These are phyloP conservation scores for Ptychoptera contaminata DNA, from an alignment of 2,888 invertebrate genomes.

Conservation along the genomic window DNA sequence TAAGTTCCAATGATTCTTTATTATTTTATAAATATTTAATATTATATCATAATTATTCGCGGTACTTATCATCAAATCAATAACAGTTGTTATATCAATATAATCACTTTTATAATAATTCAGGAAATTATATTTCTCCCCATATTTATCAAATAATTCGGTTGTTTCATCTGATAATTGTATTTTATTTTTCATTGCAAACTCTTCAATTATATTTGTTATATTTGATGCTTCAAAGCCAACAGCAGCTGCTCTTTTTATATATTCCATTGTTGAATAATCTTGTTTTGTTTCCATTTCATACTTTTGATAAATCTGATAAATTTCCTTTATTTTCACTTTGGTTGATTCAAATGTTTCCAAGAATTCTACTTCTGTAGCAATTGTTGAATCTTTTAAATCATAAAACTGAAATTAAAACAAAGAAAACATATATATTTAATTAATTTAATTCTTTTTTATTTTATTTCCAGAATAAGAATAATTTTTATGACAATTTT, in stretches of 20 bases:
- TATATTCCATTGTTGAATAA: constrained; percentile 18
- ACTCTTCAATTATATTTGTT: constrained; percentile 44
- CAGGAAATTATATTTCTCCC: constrained; percentile 20
- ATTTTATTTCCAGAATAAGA: background rate
- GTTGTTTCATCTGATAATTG: constrained; percentile 18
- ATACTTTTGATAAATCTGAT: constrained; percentile 18
- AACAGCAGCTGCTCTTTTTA: constrained; percentile 38
- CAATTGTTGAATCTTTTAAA: constrained; percentile 23
- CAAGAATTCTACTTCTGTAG: constrained; percentile 51
- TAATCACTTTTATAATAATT: constrained; percentile 21
- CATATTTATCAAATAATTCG: constrained; percentile 18
- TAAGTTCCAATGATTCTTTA: constrained; percentile 12
- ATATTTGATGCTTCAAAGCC: constrained; percentile 44
- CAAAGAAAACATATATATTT: background rate
- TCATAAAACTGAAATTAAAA: background rate
- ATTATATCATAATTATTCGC: constrained; percentile 25
- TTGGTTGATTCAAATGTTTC: constrained; percentile 38
- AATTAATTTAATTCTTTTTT: background rate
- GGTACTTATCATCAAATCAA: constrained; percentile 25
- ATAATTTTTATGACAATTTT: background rate
- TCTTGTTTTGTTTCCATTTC: background rate
- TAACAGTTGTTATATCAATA: constrained; percentile 21
- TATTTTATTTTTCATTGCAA: constrained; percentile 26
- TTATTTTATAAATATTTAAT: constrained; percentile 22
- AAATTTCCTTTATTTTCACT: constrained; percentile 21